Base-by-base conservation (phyloP, 2,797 vertebrate genomes). In the Epinephelus awoara region DNA sequence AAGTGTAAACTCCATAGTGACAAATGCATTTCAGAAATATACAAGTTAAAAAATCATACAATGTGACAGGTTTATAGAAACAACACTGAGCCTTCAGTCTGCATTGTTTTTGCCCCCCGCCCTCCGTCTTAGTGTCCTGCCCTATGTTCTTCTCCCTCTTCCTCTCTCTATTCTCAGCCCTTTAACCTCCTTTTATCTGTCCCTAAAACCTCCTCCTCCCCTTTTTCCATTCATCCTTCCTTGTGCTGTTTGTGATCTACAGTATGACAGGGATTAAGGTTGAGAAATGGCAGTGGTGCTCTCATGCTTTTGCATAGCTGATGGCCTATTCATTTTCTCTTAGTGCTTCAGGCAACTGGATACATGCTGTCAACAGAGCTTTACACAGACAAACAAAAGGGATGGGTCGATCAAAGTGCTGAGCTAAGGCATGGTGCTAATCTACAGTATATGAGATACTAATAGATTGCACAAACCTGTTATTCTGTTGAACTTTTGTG, bases 321-420 rank as follows among this genome's bases (percentile, higher is more conserved):
- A 67, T 71, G 49, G 66, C 46, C 78, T 85, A 69, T 92, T 91
- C 59, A 75, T 85, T 80, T 78, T 56, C 67, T 85, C 80, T 18
- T 11, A n/a, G n/a, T 3, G 71, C 87, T 87, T 44, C 74, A 25
- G 82, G 90, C 88, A 72, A 56, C 80, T 52, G 75, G 85, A 91
- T 82, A 84, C 79, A 62, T 67, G 67, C 85, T 90, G 90, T 92
- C 90, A 93, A 68, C 89, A 84, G 66, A 63, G 88, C 85, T 88
- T 88, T 89, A 89, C 74, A 71, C 66, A 61, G 64, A 64, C 52
- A 2, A 38, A 88, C 85, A 85, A 80, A 88, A 79, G 84, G 38
- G 6, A 34, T 51, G 66, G 75, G 64, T 64, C 29, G 84, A 92
- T 93, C 88, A 92, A 90, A 91, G 91, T 19, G 14, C 44, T 25